Evolutionary conservation across 2,113 vertebrate genomes (phyloP), one percentile per base, ranked within the genome.

Genomic region (Gobius niger): DNA sequence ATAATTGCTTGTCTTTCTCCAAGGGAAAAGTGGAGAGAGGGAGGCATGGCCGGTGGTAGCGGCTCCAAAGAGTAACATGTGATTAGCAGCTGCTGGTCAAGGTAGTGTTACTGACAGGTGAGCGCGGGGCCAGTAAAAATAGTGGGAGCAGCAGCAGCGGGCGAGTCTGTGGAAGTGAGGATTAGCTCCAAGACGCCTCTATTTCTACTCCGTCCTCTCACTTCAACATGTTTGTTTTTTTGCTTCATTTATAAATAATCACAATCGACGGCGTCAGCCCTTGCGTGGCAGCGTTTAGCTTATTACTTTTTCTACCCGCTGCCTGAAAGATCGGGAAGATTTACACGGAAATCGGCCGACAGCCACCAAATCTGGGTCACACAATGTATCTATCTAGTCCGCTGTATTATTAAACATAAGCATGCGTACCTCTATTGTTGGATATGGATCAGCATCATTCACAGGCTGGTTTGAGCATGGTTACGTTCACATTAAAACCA

Each of bases 21-120:
- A 60, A 60, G 56, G 56, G 40, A 60, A 41, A 60, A 60, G 56
- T 60, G 34, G 14, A 60, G 34, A 60, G 56, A 15, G 34, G 47
- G 15, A 40, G 56, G 34, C 42, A 41, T 14, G 40, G 56, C 40
- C 15, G 7, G 34, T 14, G 13, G 56, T 60, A 40, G 56, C 40
- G n/a, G 56, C 56, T 60, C 56, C 56, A 14, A 15, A 60, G 24
- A 60, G 56, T 9, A 60, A 12, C 56, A 60, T 60, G 56, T 60
- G 56, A 60, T 60, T 42, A 60, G 56, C 56, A 60, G 56, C 56
- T 60, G 56, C n/a, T 60, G 34, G 13, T 13, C 40, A 60, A 60
- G 56, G 56, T 60, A 60, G 56, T 60, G 56, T 60, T 60, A 60
- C 56, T 60, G 56, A 60, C 56, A 60, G 56, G 56, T 41, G 56